Evolutionary conservation across 2,797 vertebrate genomes (phyloP).

Genomic region (Typhlichthys eigenmanni): DNA sequence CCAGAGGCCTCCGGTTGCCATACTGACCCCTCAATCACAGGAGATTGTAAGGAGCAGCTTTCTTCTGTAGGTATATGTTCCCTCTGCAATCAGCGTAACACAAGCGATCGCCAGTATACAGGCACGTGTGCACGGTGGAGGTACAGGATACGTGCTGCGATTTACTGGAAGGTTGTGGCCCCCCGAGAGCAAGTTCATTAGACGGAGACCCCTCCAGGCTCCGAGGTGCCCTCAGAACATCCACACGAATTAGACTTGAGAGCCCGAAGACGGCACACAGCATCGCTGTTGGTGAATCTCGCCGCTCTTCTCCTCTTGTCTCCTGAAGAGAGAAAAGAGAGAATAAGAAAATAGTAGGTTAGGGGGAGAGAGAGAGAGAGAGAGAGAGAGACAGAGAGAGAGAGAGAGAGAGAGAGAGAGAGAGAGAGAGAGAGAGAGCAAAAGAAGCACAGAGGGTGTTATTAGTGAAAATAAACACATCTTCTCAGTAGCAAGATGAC

Average conservation of each 20-base stretch:
- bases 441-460: constrained; percentile 40
- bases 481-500: constrained; percentile 50
- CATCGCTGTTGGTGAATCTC: constrained; percentile 44
- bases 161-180: constrained; percentile 44
- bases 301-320: constrained; percentile 24
- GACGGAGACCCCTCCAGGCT: constrained; percentile 4
- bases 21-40: constrained; percentile 44
- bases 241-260: constrained; percentile 20
- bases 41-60: constrained; percentile 37
- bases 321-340: constrained; percentile 51
- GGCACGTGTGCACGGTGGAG: not conserved
- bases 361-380: constrained; percentile 5
- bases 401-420: constrained; percentile 28
- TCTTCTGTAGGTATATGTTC: constrained; percentile 37
- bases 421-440: constrained; percentile 29
- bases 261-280: constrained; percentile 7
- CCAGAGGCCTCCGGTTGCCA: constrained; percentile 46
- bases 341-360: constrained; percentile 5
- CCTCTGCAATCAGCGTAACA: constrained; percentile 28
- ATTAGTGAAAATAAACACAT: constrained; percentile 61
- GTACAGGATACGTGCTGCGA: constrained; percentile 24
- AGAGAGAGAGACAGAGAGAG: constrained; percentile 28
- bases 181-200: constrained; percentile 28
- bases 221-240: constrained; percentile 26
- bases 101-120: constrained; percentile 39